Conservation (phyloP, 1,140 invertebrate genomes). For the Drosophila kanapiae region DNA sequence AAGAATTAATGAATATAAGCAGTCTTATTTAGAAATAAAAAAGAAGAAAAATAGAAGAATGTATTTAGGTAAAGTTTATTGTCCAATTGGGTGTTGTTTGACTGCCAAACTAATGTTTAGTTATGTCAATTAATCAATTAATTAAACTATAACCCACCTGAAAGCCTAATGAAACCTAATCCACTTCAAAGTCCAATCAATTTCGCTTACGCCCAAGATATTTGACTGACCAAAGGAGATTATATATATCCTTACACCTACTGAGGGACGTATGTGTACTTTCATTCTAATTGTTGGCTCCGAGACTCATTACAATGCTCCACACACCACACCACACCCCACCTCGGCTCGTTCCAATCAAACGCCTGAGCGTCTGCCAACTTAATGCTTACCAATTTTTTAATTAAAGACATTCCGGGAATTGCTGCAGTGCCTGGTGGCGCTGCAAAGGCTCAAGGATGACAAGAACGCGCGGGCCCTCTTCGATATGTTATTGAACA, state of each 20-base stretch:
- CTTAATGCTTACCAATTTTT: slow-evolving; percentile 70
- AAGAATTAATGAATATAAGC: not conserved
- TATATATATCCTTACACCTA: slow-evolving; percentile 1
- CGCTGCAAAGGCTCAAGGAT: slow-evolving; percentile 92
- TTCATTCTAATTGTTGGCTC: not conserved
- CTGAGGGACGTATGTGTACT: slow-evolving; percentile 11
- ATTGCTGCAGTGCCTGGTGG: slow-evolving; percentile 90
- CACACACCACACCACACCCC: slow-evolving; percentile 11
- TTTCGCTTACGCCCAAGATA: slow-evolving; percentile 6
- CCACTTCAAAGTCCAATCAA: slow-evolving; percentile 25
- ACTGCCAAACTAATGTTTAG: not conserved
- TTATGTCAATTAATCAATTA: slow-evolving; percentile 5
- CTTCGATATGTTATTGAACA: slow-evolving; percentile 94
- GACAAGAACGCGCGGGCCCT: slow-evolving; percentile 89
- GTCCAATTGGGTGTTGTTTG: too few relatives aligned
- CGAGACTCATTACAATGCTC: slow-evolving; percentile 41
- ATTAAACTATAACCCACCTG: slow-evolving; percentile 1
- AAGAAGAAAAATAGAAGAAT: not conserved
- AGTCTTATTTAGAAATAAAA: not conserved
- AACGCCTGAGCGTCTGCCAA: slow-evolving; percentile 32
- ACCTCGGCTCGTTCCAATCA: slow-evolving; percentile 26
- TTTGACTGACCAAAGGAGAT: slow-evolving; percentile 6
- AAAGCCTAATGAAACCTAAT: slow-evolving; percentile 1
- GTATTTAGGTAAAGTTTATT: not conserved
- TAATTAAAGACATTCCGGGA: slow-evolving; percentile 89